Percentiles rank a stretch among this genome's conserved stretches.
Conservation (phyloP, 2,113 vertebrate genomes). For the Alligator mississippiensis region DNA sequence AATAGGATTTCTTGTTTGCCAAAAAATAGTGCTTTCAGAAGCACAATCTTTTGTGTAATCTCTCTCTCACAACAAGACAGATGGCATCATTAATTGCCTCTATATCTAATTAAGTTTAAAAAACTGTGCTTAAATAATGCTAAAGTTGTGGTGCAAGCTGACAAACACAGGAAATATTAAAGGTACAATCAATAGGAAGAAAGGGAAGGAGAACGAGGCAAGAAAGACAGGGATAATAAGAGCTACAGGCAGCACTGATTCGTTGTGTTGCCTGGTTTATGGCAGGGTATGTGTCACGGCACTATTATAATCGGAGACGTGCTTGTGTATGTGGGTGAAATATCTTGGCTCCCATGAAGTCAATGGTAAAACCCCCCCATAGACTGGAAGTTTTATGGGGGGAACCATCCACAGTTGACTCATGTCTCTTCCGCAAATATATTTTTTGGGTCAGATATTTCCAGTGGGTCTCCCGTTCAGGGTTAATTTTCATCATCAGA, state of each 20-base stretch:
- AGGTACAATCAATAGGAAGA: constrained; percentile 28
- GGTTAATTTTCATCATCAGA: neutral
- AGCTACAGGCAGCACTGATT: neutral
- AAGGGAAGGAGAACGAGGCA: constrained; percentile 24
- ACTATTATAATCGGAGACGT: neutral
- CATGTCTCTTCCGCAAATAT: neutral
- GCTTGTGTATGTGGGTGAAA: neutral
- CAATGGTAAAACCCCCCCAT: neutral
- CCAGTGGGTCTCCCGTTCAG: neutral
- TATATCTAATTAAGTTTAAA: constrained; percentile 81
- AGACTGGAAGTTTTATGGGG: neutral
- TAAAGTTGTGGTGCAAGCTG: constrained; percentile 64
- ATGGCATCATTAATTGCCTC: constrained; percentile 86
- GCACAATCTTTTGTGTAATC: constrained; percentile 70
- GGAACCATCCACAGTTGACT: neutral
- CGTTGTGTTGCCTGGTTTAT: neutral
- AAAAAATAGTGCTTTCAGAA: constrained; percentile 66
- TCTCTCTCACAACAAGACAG: constrained; percentile 79
- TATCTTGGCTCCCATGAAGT: neutral
- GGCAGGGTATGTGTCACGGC: neutral
- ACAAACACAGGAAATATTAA: constrained; percentile 54
- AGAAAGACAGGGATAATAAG: neutral
- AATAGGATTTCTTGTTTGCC: constrained; percentile 69
- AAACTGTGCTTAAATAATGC: constrained; percentile 77
- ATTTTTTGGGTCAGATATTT: neutral